phyloP scores from a whole-genome alignment of 2,797 vertebrate genomes.

The Esox lucius region DNA sequence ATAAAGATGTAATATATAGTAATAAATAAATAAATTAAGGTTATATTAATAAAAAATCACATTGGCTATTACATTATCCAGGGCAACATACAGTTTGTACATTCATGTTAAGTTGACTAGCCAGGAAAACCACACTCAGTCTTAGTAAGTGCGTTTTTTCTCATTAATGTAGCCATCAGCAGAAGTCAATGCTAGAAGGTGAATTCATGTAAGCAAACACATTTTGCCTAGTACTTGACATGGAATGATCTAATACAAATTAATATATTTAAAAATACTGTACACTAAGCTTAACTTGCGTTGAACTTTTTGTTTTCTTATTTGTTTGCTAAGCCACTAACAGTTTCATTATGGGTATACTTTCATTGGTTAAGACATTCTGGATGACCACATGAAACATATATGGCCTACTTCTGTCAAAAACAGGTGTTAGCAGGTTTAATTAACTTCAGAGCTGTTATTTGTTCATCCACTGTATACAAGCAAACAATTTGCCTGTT shows the following conservation, averaged over 20 bases:
- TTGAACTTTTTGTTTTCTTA: not conserved
- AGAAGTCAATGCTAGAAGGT: too few species aligned
- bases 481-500: not conserved
- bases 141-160: too few species aligned
- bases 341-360: not conserved
- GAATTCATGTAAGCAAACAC: too few species aligned
- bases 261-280: not conserved
- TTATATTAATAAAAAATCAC: not conserved
- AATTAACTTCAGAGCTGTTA: not conserved
- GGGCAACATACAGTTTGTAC: too few species aligned
- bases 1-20: not conserved
- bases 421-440: not conserved
- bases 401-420: not conserved
- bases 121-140: too few species aligned
- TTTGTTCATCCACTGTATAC: not conserved
- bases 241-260: not conserved
- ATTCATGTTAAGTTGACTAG: too few species aligned
- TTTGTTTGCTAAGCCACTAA: not conserved
- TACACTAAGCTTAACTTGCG: not conserved
- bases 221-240: not conserved
- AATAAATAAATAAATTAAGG: not conserved
- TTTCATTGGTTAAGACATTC: not conserved
- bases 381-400: not conserved
- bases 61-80: not conserved
- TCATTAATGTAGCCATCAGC: too few species aligned